These are phyloP conservation scores for Trisateles emortualis DNA, from an alignment of 2,888 invertebrate genomes.

Conservation along the genomic window DNA sequence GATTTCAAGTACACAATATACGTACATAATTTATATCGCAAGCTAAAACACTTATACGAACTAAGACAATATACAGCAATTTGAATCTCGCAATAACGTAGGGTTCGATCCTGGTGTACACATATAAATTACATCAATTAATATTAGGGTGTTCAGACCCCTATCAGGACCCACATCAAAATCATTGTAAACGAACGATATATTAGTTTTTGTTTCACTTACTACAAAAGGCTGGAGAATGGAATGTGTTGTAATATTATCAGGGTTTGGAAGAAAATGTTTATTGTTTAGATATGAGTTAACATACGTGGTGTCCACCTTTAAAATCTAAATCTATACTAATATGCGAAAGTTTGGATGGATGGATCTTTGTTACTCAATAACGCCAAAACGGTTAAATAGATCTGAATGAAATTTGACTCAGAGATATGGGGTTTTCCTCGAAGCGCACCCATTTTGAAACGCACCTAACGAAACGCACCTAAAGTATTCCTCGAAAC, in stretches of 20 bases:
- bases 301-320: background rate
- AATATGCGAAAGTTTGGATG: no score
- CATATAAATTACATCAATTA: slow-evolving; percentile 59
- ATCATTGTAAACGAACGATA: slow-evolving; percentile 48
- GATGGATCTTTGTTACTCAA: no score
- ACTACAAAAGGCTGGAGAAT: slow-evolving; percentile 32
- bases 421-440: no score
- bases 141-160: slow-evolving; percentile 49
- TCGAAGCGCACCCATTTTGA: no score
- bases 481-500: no score
- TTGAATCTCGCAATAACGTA: slow-evolving; percentile 30
- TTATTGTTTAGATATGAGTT: background rate
- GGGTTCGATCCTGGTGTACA: slow-evolving; percentile 25
- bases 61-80: slow-evolving; percentile 24
- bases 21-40: background rate
- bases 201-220: slow-evolving; percentile 54
- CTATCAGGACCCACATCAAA: slow-evolving; percentile 58
- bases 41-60: background rate
- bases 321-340: background rate
- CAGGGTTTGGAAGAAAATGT: background rate
- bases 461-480: no score
- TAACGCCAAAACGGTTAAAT: no score
- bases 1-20: slow-evolving; percentile 1
- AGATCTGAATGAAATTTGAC: no score
- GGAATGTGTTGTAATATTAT: slow-evolving; percentile 21